phyloP scores from a whole-genome alignment of 2,888 invertebrate genomes.

The Drosophila recens region DNA sequence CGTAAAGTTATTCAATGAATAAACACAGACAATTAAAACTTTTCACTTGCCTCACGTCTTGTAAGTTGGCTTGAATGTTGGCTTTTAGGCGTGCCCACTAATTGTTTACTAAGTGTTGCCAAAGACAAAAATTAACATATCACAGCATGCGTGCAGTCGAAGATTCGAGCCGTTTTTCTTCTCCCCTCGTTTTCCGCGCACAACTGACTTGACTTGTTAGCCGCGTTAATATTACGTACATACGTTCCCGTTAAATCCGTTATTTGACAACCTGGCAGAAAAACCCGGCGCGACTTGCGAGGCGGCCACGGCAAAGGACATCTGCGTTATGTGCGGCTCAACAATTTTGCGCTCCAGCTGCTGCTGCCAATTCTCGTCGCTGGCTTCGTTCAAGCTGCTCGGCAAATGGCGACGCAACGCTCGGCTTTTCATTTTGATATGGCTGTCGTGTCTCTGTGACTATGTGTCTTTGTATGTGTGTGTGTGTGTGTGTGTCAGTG shows the following conservation, averaged over 20 bases:
- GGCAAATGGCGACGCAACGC: constrained; percentile 23
- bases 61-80: constrained; percentile 22
- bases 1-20: constrained; percentile 72
- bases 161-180: constrained; percentile 17
- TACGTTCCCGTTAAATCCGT: constrained; percentile 17
- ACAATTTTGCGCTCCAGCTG: constrained; percentile 23
- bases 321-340: constrained; percentile 76
- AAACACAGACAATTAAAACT: constrained; percentile 76
- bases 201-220: constrained; percentile 11
- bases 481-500: constrained; percentile 33
- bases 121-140: constrained; percentile 73
- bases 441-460: background rate
- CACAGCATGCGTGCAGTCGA: constrained; percentile 60
- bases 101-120: constrained; percentile 74
- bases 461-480: constrained; percentile 6
- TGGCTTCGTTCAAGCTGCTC: constrained; percentile 34
- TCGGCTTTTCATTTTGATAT: constrained; percentile 43
- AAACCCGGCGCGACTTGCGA: constrained; percentile 68
- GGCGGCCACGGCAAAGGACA: constrained; percentile 78
- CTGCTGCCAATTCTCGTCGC: constrained; percentile 13
- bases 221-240: constrained; percentile 38
- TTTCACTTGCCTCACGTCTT: constrained; percentile 67
- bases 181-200: constrained; percentile 2
- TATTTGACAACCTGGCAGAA: background rate
- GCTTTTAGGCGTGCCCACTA: constrained; percentile 50